Evolutionary conservation across 2,797 vertebrate species (phyloP), one percentile per base, ranked within the genome.

Genomic region (Serranus cabrilla): DNA sequence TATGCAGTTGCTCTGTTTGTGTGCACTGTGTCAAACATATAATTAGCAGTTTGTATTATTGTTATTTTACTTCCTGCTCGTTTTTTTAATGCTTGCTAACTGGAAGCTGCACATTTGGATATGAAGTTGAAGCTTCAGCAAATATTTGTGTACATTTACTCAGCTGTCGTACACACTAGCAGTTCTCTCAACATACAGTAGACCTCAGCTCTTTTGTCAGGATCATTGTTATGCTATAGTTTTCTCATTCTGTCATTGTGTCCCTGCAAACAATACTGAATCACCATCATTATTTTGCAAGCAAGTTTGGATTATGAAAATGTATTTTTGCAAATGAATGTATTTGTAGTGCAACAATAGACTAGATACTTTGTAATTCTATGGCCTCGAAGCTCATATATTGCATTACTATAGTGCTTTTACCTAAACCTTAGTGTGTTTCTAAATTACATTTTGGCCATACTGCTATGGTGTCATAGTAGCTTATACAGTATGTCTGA

Each of bases 321-420:
- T 5, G 5, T 43, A 43, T 16, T 58, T 62, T 47, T 27, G 43
- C 18, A 21, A 5, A 37, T 37, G 2, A 50, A 50, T 59, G 5
- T 39, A 11, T 63, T 25, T 34, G 13, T 12, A 20, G 17, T 37
- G 4, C 31, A 8, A 50, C 16, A 47, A 57, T 8, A 9, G 14
- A 0, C 7, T 6, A 27, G 27, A n/a, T 0, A 40, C 0, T 43
- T 27, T 27, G 0, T 21, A 39, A 39, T 11, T 12, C 16, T 42
- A 2, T 25, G 27, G 6, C 6, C 27, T 27, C 27, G 27, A 11
- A 54, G 39, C 17, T 9, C 2, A 23, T 25, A 66, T 9, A 43
- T 25, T 45, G 14, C 5, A 2, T 54, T 10, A 5, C 17, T 16
- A 11, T 43, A 42, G 13, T 25, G 17, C 1, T 23, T 17, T 66